Evolutionary conservation across 2,113 vertebrate species (phyloP).

Genomic region (Bettongia penicillata): DNA sequence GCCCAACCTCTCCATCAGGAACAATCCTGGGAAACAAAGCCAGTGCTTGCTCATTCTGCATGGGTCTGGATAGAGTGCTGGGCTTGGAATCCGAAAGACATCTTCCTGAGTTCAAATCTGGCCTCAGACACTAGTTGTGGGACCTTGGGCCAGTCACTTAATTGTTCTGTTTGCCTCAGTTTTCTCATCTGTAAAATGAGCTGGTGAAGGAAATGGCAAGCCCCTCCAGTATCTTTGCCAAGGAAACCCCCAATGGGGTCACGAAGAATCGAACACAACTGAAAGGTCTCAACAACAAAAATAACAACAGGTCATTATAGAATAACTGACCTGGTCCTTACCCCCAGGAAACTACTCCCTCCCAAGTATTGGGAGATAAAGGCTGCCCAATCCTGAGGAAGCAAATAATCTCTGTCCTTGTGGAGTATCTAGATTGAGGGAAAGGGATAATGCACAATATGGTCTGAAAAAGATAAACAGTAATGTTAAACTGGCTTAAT

Average conservation of each 20-base stretch:
- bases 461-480: neutral
- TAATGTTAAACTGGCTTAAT: neutral
- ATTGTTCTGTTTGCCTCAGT: too few species aligned
- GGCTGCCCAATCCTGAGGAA: neutral
- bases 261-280: too few species aligned
- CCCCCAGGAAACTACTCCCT: neutral
- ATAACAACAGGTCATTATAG: neutral
- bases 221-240: too few species aligned
- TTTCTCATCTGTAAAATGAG: neutral
- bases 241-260: too few species aligned
- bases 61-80: neutral
- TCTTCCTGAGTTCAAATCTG: neutral
- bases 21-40: neutral
- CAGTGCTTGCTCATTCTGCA: neutral
- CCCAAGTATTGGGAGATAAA: neutral
- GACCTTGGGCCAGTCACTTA: too few species aligned
- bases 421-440: neutral
- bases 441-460: neutral
- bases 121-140: neutral
- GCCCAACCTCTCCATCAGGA: neutral
- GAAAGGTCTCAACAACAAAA: too few species aligned
- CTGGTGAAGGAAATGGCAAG: too few species aligned
- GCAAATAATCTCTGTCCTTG: neutral
- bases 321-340: neutral
- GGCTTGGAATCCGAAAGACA: neutral